Conservation (phyloP, 2,797 vertebrate species). For the Acanthiza pusilla region DNA sequence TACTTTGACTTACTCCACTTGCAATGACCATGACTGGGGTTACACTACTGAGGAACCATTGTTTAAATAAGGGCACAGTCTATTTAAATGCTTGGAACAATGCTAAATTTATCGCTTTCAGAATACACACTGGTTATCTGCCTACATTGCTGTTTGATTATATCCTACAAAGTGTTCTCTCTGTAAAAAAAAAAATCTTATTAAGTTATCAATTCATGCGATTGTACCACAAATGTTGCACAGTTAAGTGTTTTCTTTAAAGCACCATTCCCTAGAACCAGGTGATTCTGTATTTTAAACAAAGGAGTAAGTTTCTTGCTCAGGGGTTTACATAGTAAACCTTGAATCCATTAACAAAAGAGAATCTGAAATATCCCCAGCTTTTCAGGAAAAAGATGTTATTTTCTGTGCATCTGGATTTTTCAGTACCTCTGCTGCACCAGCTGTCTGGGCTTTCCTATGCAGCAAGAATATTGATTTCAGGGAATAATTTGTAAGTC, state of each 20-base stretch:
- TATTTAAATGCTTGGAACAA: background rate
- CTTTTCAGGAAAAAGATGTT: background rate
- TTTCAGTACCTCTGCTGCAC: background rate
- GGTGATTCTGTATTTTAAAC: background rate
- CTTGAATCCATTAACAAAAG: background rate
- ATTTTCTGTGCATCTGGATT: background rate
- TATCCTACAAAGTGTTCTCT: background rate
- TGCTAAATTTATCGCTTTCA: background rate
- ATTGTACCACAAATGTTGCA: background rate
- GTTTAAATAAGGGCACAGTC: background rate
- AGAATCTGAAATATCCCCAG: background rate
- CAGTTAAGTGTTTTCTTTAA: background rate
- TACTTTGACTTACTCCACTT: background rate
- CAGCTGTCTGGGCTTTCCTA: background rate
- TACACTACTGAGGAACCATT: background rate
- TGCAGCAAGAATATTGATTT: background rate
- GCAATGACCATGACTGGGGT: background rate
- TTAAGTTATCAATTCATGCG: background rate
- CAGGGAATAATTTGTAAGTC: background rate
- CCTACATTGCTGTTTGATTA: background rate
- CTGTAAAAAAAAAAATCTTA: background rate
- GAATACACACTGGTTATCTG: background rate
- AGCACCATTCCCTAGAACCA: background rate
- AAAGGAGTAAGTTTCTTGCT: background rate
- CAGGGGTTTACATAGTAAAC: background rate